Conservation (phyloP, 2,888 invertebrate genomes). For the Stenolophus ochropezus region DNA sequence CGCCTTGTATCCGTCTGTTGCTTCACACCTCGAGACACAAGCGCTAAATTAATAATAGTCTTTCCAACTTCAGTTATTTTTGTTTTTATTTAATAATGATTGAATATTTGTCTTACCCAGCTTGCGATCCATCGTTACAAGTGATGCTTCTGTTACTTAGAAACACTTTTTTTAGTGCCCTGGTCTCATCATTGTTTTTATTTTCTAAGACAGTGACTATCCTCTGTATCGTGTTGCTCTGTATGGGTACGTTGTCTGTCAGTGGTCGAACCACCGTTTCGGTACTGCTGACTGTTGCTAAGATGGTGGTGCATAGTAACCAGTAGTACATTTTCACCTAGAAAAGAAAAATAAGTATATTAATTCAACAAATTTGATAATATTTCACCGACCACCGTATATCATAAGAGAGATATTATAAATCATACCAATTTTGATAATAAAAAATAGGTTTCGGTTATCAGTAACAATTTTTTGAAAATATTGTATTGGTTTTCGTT, state of each 20-base stretch:
- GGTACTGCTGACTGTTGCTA: slow-evolving; percentile 52
- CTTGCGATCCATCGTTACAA: slow-evolving; percentile 90
- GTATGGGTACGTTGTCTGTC: slow-evolving; percentile 69
- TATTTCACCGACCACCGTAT: too few species aligned
- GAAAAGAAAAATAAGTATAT: too few species aligned
- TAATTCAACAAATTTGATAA: too few species aligned
- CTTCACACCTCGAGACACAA: too few species aligned
- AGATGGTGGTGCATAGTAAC: slow-evolving; percentile 39
- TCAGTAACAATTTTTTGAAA: too few species aligned
- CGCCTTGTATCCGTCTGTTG: too few species aligned
- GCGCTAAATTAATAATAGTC: too few species aligned
- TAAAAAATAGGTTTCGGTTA: too few species aligned
- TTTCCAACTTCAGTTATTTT: background rate
- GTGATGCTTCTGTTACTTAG: slow-evolving; percentile 84
- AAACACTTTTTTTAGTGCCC: slow-evolving; percentile 77
- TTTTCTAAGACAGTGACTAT: slow-evolving; percentile 71
- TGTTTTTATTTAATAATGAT: background rate
- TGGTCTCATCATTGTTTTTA: slow-evolving; percentile 72
- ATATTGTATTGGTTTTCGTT: too few species aligned
- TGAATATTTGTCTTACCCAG: slow-evolving; percentile 77
- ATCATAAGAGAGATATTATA: too few species aligned
- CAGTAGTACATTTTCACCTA: slow-evolving; percentile 51
- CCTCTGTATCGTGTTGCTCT: slow-evolving; percentile 75
- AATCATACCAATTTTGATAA: too few species aligned
- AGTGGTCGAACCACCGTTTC: slow-evolving; percentile 52